Base-by-base conservation (phyloP, 2,888 invertebrate genomes). In the Sthenelais limicola region DNA sequence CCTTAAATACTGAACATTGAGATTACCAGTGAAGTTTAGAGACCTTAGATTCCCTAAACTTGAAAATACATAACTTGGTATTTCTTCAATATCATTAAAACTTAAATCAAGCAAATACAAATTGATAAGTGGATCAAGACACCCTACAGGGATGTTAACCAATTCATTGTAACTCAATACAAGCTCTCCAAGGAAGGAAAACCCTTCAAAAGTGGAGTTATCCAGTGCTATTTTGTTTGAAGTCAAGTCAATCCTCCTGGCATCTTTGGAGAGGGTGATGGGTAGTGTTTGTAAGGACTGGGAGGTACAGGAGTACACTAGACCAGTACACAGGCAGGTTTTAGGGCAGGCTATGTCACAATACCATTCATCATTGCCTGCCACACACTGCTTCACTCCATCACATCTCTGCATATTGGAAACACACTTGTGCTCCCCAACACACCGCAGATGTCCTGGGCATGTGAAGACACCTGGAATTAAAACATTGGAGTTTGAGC, bases 81-180 rank as follows among this genome's bases (percentile, higher is more conserved):
- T 24, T 18, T 32, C 21, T 21, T 21, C 51, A 12, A 69, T 7
- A 9, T 33, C 21, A 32, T 69, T 69, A 26, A 30, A 21, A 30
- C n/a, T 33, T n/a, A 69, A 38, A 52, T 69, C 69, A n/a, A 69
- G 52, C 33, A 69, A 21, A 38, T 52, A 69, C 15, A 69, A 35
- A 69, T 69, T 69, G 21, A 43, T 28, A 4, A 69, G 52, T 1
- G 43, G 49, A 1, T 15, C 18, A 28, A 69, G 52, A 15, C 28
- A n/a, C 5, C 52, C 52, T 1, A 38, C 52, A 9, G 69, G 69
- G 0, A 69, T 21, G 32, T 69, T 35, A 3, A 24, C 28, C 12
- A 69, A 21, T 5, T 5, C 9, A 26, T 69, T 69, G 3, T 18
- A 18, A 0, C 26, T 18, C 33, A 69, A 35, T 15, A 51, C 35